Evolutionary conservation across 2,113 vertebrate species (phyloP), one percentile per base, ranked within the genome.

Genomic region (Lycocorax pyrrhopterus): DNA sequence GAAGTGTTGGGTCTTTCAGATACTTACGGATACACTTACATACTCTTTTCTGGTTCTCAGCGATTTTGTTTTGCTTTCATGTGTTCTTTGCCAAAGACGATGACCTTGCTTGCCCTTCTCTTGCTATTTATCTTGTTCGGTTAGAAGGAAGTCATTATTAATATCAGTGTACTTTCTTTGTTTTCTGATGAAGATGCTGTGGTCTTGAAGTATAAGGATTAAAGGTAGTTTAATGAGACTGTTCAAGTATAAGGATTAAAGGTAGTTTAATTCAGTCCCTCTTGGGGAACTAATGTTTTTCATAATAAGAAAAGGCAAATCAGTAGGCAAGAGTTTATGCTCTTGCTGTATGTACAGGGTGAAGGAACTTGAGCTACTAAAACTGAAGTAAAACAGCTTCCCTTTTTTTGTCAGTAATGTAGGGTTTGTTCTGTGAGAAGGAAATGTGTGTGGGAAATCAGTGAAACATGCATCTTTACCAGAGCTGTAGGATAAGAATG

Each of bases 11-110:
- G 35, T 52, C 49, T 29, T 79, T 47, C 19, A 37, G 23, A 12
- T 78, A 18, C 27, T 67, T 52, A 20, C 0, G 3, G 47, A 18
- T 64, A 20, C 44, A 26, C 14, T 64, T 32, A 35, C 0, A 0
- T 19, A n/a, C 19, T 59, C 19, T 44, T 3, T 26, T 43, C 33
- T 72, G 35, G 37, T 83, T 89, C 51, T 78, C 9, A 32, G 0
- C 0, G 1, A 1, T 5, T 13, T 25, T 60, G 47, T 37, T 52
- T 52, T 21, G 11, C 5, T 64, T 4, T 49, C 1, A 1, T 32
- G 3, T 46, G 6, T 68, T 82, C 30, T 82, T 82, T 64, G 74
- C 32, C 17, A 29, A 29, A 60, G 13, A 20, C 19, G 2, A 37
- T 87, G 53, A 49, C 22, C 30, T 75, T 69, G 25, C 51, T 90